phyloP scores from a whole-genome alignment of 1,140 invertebrate species.

The Nasonia longicornis region DNA sequence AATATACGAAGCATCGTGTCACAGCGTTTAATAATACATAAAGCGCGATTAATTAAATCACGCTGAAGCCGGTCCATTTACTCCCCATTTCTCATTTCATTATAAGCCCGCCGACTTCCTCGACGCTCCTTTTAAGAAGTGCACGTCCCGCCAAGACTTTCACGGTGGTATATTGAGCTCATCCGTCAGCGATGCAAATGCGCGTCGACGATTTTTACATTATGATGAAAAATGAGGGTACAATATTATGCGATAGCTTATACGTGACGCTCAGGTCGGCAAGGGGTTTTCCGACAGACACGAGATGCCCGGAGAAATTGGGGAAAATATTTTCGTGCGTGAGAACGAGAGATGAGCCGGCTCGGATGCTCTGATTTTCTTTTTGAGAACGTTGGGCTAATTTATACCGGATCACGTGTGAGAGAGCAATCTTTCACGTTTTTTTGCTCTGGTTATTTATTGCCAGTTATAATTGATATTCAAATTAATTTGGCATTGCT shows the following conservation, averaged over 20 bases:
- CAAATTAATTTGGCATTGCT: too few species aligned
- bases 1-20: too few species aligned
- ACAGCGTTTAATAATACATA: too few species aligned
- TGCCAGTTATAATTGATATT: too few species aligned
- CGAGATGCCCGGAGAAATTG: background rate
- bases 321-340: background rate
- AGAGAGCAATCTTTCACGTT: background rate
- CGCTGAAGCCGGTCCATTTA: background rate
- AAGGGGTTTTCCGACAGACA: background rate
- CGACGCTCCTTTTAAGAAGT: background rate
- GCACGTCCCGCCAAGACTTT: background rate
- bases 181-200: background rate
- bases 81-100: background rate
- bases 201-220: background rate
- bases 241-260: too few species aligned
- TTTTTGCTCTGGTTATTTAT: too few species aligned
- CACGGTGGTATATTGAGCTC: background rate
- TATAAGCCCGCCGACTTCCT: background rate
- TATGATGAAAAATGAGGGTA: background rate
- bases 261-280: background rate
- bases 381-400: background rate
- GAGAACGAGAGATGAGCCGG: too few species aligned
- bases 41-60: background rate
- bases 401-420: slow-evolving; percentile 3
- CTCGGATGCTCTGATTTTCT: background rate